Percentiles rank a stretch among this genome's conserved stretches.
Conservation (phyloP, 1,140 invertebrate species). For the Leptinotarsa defecta region DNA sequence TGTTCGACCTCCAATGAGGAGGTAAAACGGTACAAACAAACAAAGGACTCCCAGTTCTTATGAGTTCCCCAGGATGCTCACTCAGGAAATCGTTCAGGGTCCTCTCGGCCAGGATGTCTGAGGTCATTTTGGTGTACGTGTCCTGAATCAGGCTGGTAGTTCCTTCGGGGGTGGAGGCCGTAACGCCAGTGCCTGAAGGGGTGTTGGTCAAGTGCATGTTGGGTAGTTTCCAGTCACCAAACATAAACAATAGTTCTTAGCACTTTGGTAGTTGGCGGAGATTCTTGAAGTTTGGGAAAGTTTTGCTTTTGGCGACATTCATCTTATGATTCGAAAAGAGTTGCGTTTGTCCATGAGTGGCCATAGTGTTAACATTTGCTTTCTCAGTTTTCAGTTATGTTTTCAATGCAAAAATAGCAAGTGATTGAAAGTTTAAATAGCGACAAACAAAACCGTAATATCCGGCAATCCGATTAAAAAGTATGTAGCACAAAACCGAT, state of each 20-base stretch:
- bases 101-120: constrained; percentile 81
- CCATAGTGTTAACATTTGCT: too few relatives aligned
- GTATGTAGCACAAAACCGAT: background rate
- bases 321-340: too few relatives aligned
- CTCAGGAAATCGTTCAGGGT: constrained; percentile 88
- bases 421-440: too few relatives aligned
- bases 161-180: constrained; percentile 60
- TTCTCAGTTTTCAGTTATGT: too few relatives aligned
- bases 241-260: constrained; percentile 28
- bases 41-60: constrained; percentile 89
- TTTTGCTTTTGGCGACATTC: too few relatives aligned
- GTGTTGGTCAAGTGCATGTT: constrained; percentile 62
- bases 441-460: too few relatives aligned
- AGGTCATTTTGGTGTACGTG: constrained; percentile 87
- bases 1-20: constrained; percentile 96
- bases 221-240: constrained; percentile 40
- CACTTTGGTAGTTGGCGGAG: background rate
- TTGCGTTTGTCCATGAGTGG: too few relatives aligned
- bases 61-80: constrained; percentile 90
- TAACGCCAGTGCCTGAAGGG: constrained; percentile 53
- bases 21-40: constrained; percentile 92
- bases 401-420: too few relatives aligned
- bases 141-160: constrained; percentile 71
- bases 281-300: background rate
- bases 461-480: background rate